phyloP scores from a whole-genome alignment of 2,797 vertebrate species.

The Dicrostonyx torquatus region DNA sequence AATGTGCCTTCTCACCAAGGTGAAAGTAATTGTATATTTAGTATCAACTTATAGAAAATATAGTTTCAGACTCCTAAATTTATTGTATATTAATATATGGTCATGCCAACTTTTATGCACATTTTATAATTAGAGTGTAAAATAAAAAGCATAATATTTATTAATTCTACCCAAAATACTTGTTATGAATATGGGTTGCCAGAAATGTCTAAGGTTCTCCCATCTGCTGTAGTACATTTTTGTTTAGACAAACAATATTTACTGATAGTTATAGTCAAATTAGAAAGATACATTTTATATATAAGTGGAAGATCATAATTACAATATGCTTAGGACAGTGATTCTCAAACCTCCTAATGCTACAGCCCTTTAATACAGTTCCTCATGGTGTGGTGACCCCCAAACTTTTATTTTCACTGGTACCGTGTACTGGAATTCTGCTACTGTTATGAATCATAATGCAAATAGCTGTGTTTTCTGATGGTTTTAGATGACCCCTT shows the following conservation, averaged over 20 bases:
- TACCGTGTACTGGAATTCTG: no score
- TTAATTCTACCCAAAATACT: not conserved
- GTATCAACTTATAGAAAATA: constrained; percentile 1
- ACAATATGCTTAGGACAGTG: not conserved
- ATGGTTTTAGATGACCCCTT: no score
- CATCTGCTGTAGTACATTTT: not conserved
- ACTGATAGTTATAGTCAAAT: constrained; percentile 8
- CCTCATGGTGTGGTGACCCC: no score
- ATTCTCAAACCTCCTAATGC: no score
- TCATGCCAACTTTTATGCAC: not conserved
- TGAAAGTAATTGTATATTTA: constrained; percentile 32
- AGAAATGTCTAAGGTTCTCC: not conserved
- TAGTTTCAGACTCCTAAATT: constrained; percentile 1
- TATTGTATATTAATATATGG: not conserved
- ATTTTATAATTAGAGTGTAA: constrained; percentile 7
- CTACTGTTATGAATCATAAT: no score
- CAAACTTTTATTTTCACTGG: no score
- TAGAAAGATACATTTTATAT: not conserved
- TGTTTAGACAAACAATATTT: not conserved
- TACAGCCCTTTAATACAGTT: no score
- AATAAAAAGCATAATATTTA: not conserved
- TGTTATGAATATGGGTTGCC: not conserved
- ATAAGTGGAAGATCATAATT: not conserved
- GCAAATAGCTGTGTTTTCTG: no score
- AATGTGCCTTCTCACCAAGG: not conserved